phyloP scores from a whole-genome alignment of 2,113 vertebrate genomes.

The Podilymbus podiceps region DNA sequence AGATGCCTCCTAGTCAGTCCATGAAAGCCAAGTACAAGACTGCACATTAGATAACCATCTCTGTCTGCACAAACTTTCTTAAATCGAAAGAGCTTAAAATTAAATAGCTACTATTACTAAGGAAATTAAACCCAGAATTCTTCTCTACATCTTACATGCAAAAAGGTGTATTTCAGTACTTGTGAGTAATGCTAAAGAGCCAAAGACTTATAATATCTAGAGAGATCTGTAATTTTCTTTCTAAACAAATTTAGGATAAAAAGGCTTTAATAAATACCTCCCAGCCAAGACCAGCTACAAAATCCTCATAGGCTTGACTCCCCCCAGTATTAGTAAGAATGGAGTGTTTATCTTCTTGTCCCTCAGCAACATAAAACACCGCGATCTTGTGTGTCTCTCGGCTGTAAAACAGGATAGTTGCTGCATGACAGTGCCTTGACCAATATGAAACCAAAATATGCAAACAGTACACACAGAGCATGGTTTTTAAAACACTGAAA shows the following conservation, averaged over 20 bases:
- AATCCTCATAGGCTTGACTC: slow-evolving; percentile 97
- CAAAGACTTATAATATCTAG: not conserved
- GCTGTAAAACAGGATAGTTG: slow-evolving; percentile 72
- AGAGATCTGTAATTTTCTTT: not conserved
- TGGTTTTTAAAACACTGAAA: not conserved
- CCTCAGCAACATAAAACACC: slow-evolving; percentile 98
- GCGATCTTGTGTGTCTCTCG: slow-evolving; percentile 99
- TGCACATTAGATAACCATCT: not conserved
- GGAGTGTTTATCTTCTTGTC: slow-evolving; percentile 99
- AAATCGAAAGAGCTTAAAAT: not conserved
- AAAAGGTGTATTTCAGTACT: not conserved
- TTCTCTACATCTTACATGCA: not conserved
- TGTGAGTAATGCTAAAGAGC: not conserved
- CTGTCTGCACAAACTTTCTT: not conserved
- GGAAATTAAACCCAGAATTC: not conserved
- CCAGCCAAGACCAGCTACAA: slow-evolving; percentile 97
- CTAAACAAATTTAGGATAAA: not conserved
- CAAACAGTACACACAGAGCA: not conserved
- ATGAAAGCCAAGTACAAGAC: not conserved
- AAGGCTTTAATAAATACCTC: slow-evolving; percentile 82
- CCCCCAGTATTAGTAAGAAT: slow-evolving; percentile 95
- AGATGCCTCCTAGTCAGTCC: not conserved
- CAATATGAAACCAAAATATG: not conserved
- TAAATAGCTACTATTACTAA: not conserved
- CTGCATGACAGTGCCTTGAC: not conserved